Base-by-base conservation (phyloP, 2,888 invertebrate genomes). In the Acanthosepion lycidas region DNA sequence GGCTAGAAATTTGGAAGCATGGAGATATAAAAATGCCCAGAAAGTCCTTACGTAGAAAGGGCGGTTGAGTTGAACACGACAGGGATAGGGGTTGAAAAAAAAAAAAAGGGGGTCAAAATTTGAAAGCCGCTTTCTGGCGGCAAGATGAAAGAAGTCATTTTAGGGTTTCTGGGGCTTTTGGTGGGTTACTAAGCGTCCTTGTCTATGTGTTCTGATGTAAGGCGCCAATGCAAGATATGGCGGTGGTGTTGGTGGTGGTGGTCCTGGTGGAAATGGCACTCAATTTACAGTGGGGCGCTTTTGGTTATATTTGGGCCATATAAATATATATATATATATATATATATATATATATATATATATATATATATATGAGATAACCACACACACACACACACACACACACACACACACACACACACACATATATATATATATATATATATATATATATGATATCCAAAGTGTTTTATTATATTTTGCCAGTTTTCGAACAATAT, bases 341-440 rank as follows among this genome's bases (percentile, higher is more conserved):
- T n/a, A 78, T n/a, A 78, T n/a, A 78, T n/a, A 78, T 78, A 78
- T 78, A 78, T n/a, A 78, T n/a, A n/a, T 6, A n/a, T 78, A n/a
- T 4, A n/a, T 78, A n/a, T 78, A 78, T n/a, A 78, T 78, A 28
- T 78, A n/a, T 78, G 55, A 6, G 55, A 59, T 23, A 33, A 33
- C 0, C 0, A 42, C 0, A 42, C 3, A 42, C 3, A 42, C 3
- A 42, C 3, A 42, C 3, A 42, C 3, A 42, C 0, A 42, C 3
- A 42, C 3, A 42, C 33, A 42, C 3, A 42, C 3, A 42, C 2
- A 42, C 2, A 42, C 2, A 42, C 2, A 42, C 2, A 42, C 2
- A 42, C 2, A 42, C 2, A 42, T 42, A 42, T 42, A 42, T 42
- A 42, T 42, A 42, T 42, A 42, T 42, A 42, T 42, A 42, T 42